A percentile compares a stretch with the other conserved stretches of the same genome.
phyloP scores from a whole-genome alignment of 2,113 vertebrate genomes.

The Leuciscus idus region DNA sequence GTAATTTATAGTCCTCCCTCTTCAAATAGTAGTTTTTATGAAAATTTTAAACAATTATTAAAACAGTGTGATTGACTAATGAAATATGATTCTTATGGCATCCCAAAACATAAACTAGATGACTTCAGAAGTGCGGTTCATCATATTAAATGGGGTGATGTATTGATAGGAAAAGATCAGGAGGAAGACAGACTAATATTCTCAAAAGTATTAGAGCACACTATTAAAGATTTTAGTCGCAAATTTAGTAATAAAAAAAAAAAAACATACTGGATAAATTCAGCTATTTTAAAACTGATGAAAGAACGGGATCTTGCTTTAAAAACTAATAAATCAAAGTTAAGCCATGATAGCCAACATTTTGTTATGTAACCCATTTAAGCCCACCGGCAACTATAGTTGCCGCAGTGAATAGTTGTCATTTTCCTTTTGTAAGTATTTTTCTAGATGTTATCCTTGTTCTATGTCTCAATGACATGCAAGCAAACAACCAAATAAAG shows the following conservation, averaged over 20 bases:
- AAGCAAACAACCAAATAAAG: no score
- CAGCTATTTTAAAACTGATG: background rate
- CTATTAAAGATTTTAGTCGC: background rate
- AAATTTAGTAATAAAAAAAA: background rate
- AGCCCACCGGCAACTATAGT: no score
- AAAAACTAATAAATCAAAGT: background rate
- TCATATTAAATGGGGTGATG: background rate
- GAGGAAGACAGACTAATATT: background rate
- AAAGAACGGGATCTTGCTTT: background rate
- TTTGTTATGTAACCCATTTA: background rate
- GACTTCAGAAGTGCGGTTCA: background rate
- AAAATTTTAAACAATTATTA: no score
- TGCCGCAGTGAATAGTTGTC: no score
- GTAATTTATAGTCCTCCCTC: no score
- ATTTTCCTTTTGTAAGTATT: no score
- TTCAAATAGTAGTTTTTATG: no score
- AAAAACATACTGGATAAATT: conserved; percentile 1
- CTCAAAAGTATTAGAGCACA: background rate
- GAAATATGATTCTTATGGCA: background rate
- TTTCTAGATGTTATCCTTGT: no score
- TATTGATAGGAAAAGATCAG: background rate
- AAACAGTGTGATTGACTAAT: no score
- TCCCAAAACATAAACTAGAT: background rate
- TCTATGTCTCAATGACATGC: no score
- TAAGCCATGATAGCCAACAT: background rate